Evolutionary conservation across 1,140 invertebrate species (phyloP), one percentile per base, ranked within the genome.

Genomic region (Carposina sasakii): DNA sequence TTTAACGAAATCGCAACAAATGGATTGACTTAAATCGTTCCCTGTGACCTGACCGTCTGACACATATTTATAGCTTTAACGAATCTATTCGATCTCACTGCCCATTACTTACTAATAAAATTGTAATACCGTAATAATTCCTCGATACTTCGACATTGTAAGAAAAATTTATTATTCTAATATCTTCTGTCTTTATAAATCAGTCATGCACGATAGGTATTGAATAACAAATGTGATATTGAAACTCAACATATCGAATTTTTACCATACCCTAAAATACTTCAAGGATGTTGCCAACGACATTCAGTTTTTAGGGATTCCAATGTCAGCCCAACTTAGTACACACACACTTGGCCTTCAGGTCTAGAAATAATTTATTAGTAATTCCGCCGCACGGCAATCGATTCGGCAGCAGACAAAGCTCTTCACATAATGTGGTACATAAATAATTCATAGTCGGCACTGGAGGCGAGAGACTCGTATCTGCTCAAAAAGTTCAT

Each of bases 371-470:
- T 65, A 65, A 63, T 60, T 63, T 45, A 64, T 63, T 68, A 60
- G 55, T 54, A 53, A 50, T n/a, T n/a, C n/a, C n/a, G n/a, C n/a
- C 43, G 42, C 20, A 45, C 12, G 24, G 31, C 37, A 44, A 64
- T 64, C 58, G 64, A 64, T 67, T 61, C 54, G 49, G 23, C 31
- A 48, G 46, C 50, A 56, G 52, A 58, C 57, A 59, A 57, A 54
- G 58, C 50, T 57, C 53, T 40, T 63, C 52, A 61, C 50, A 59
- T 61, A 56, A 55, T 49, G 54, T 36, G 37, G 37, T 22, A 37
- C 44, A 67, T 71, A 63, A 71, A 74, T 70, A 54, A 74, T 70
- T 69, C 64, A 73, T 59, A 28, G 41, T 42, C 51, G 34, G 31
- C 41, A 41, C 47, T 49, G 42, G 44, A 21, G 45, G 30, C 41